Evolutionary conservation across 2,888 invertebrate genomes (phyloP).

Genomic region (Oscheius sp.): DNA sequence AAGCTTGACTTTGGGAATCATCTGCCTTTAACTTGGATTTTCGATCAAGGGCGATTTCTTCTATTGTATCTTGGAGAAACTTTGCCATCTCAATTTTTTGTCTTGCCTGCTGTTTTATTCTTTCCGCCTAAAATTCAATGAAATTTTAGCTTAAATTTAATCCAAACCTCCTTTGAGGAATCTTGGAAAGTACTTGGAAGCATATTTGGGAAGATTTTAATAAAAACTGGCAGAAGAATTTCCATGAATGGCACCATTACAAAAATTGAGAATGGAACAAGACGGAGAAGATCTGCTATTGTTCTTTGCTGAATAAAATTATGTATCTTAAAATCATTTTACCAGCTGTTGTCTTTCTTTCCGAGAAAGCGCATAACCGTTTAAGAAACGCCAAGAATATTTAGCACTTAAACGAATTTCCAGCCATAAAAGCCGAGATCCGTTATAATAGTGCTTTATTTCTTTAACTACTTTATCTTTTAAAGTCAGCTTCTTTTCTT

Average conservation of each 20-base stretch:
- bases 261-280: conserved; percentile 96
- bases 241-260: conserved; percentile 97
- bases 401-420: conserved; percentile 86
- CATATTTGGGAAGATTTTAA: conserved; percentile 97
- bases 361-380: conserved; percentile 83
- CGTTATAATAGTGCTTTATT: conserved; percentile 91
- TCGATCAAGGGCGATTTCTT: conserved; percentile 90
- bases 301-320: conserved; percentile 79
- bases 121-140: conserved; percentile 78
- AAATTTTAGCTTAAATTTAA: too few relatives aligned
- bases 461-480: conserved; percentile 79
- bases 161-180: conserved; percentile 70
- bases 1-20: conserved; percentile 75
- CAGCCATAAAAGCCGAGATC: conserved; percentile 88
- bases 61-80: conserved; percentile 87
- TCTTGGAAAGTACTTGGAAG: conserved; percentile 93
- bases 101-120: conserved; percentile 86
- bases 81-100: conserved; percentile 97
- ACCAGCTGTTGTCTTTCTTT: conserved; percentile 84
- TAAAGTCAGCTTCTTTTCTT: conserved; percentile 46
- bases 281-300: conserved; percentile 84
- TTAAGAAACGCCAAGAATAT: conserved; percentile 82
- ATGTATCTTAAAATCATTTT: not conserved
- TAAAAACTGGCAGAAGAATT: conserved; percentile 86
- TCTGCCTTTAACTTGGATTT: conserved; percentile 70